phyloP scores from a whole-genome alignment of 2,113 vertebrate genomes.

The Petrocephalus microphthalmus region DNA sequence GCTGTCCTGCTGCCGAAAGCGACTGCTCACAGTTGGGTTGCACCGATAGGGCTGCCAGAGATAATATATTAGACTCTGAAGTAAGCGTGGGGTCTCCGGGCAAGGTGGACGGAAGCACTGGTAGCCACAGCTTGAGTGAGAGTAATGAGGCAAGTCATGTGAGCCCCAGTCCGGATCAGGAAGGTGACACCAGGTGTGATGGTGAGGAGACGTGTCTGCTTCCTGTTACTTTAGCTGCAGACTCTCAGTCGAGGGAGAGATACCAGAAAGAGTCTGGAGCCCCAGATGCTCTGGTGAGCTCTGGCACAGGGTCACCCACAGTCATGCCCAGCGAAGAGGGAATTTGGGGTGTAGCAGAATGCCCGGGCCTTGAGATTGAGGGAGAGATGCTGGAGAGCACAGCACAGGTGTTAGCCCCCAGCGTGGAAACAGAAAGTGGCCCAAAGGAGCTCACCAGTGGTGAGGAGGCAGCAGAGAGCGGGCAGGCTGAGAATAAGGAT shows the following conservation, averaged over 20 bases:
- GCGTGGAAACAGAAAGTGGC: background rate
- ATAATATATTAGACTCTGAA: background rate
- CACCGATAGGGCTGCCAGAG: background rate
- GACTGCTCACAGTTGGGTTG: background rate
- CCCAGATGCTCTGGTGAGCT: background rate
- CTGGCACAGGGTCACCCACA: background rate
- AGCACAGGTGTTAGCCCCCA: background rate
- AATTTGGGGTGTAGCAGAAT: background rate
- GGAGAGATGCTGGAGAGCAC: background rate
- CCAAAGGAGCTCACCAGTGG: background rate
- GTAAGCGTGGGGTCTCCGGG: background rate
- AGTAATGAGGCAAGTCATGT: background rate
- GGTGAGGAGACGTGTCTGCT: background rate
- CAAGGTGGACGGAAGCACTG: background rate
- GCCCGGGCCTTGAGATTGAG: background rate
- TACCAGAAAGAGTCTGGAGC: background rate
- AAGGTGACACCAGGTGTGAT: background rate
- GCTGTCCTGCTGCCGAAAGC: conserved; percentile 10
- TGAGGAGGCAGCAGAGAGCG: background rate
- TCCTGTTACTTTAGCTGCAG: background rate
- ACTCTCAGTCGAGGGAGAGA: background rate
- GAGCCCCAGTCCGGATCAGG: background rate
- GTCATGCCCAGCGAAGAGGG: background rate
- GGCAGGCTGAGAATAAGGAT: background rate
- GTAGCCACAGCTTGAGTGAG: background rate